Evolutionary conservation across 1,140 invertebrate genomes (phyloP), one percentile per base, ranked within the genome.

Genomic region (Ceratosolen fusciceps): DNA sequence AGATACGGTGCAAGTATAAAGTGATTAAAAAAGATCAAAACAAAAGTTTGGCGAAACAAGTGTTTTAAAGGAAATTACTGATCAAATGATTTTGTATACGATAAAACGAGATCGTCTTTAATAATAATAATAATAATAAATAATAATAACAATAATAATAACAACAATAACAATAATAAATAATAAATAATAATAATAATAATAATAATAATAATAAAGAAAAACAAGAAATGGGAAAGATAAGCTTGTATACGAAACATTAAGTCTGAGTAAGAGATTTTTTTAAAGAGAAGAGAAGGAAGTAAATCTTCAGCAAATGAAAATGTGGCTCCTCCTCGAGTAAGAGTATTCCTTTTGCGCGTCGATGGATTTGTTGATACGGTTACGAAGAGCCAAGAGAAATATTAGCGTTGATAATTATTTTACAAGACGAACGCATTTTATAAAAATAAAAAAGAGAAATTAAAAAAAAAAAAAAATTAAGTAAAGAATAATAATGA

Each of bases 241-340:
- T 62, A 12, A 60, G 71, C 65, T 86, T 86, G 85, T 86, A 85
- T 86, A 86, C 85, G 84, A 86, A 80, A 75, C 39, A 43, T 54
- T 67, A 74, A 78, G 76, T 78, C 76, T 78, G 67, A 78, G 75
- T 34, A 3, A 37, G 52, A 54, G 16, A 68, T 26, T 31, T n/a
- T n/a, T n/a, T 65, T 29, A 26, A 71, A 49, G 2, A 39, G 39
- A 54, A 49, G 2, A 39, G 39, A 54, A 39, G 19, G 24, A 58
- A 58, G 54, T 34, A n/a, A 24, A 58, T 21, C 43, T 75, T 62
- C 72, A 24, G 29, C 16, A 19, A 39, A 21, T 12, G 74, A 34
- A 76, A 19, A 19, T 10, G 31, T 52, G 21, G 16, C n/a, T n/a
- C n/a, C n/a, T n/a, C n/a, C n/a, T n/a, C n/a, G n/a, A n/a, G 52